Evolutionary conservation across 35 echinoderm and acorn worm genomes (phyloP).

Genomic region (Holothuria glaberrima): DNA sequence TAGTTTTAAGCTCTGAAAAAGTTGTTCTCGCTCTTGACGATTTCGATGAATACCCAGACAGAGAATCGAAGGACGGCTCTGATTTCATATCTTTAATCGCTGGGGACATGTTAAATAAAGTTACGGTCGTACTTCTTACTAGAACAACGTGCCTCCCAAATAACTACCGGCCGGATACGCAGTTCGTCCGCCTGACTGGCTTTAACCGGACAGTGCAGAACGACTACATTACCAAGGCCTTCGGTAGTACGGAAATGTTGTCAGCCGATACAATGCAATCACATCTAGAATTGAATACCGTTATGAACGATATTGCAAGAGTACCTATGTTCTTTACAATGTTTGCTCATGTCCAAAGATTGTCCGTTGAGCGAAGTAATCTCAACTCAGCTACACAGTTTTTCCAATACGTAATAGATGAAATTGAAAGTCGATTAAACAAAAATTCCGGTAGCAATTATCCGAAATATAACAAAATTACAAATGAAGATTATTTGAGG

Average conservation of each 20-base stretch:
- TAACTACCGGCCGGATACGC: neutral
- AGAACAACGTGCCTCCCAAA: conserved; percentile 19
- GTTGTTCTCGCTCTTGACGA: conserved; percentile 35
- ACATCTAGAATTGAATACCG: neutral
- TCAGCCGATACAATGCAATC: neutral
- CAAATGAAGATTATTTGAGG: neutral
- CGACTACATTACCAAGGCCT: neutral
- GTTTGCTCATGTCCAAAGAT: neutral
- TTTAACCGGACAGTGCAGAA: neutral
- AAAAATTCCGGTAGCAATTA: neutral
- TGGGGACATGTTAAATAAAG: conserved; percentile 21
- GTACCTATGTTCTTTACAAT: conserved; percentile 52
- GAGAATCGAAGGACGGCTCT: neutral
- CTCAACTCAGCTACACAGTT: neutral
- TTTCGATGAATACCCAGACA: conserved; percentile 35
- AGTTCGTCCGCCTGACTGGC: conserved; percentile 13
- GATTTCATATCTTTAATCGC: neutral
- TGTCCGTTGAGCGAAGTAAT: neutral
- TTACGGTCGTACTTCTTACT: conserved; percentile 24
- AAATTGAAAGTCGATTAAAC: conserved; percentile 2
- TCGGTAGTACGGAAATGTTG: neutral
- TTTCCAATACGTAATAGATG: neutral
- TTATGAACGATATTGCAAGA: neutral
- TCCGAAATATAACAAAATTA: neutral
- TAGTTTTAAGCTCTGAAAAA: neutral